Evolutionary conservation across 2,888 invertebrate species (phyloP).

Genomic region (Aquatica leii): DNA sequence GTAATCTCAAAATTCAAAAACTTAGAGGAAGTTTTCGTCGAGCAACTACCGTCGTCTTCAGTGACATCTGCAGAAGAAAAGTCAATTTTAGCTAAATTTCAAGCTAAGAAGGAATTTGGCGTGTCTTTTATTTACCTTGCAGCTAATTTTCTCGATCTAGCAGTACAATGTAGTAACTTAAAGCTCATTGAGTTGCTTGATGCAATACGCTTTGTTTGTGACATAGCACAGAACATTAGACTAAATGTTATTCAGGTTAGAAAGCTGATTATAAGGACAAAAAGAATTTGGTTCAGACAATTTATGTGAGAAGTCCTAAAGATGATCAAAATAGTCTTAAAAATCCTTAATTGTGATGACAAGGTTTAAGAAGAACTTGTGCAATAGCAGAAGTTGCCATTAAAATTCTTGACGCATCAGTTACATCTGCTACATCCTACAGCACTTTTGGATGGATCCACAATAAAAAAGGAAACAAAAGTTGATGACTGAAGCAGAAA

Average conservation of each 20-base stretch:
- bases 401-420: background rate
- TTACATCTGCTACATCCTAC: background rate
- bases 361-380: background rate
- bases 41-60: background rate
- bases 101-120: too few species aligned
- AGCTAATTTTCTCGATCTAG: background rate
- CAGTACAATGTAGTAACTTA: background rate
- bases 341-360: background rate
- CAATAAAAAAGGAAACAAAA: background rate
- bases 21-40: background rate
- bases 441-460: too few species aligned
- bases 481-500: background rate
- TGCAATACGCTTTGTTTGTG: conserved; percentile 3
- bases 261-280: conserved; percentile 1
- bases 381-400: background rate
- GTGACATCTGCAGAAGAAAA: background rate
- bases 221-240: background rate
- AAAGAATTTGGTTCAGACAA: conserved; percentile 1
- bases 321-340: background rate
- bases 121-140: conserved; percentile 2
- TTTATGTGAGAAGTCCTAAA: background rate
- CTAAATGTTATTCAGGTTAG: conserved; percentile 5
- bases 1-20: background rate
- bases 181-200: background rate
- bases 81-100: conserved; percentile 2